A percentile compares a stretch with the other conserved stretches of the same genome.
phyloP scores from a whole-genome alignment of 2,113 vertebrate species.

The Cervus canadensis region DNA sequence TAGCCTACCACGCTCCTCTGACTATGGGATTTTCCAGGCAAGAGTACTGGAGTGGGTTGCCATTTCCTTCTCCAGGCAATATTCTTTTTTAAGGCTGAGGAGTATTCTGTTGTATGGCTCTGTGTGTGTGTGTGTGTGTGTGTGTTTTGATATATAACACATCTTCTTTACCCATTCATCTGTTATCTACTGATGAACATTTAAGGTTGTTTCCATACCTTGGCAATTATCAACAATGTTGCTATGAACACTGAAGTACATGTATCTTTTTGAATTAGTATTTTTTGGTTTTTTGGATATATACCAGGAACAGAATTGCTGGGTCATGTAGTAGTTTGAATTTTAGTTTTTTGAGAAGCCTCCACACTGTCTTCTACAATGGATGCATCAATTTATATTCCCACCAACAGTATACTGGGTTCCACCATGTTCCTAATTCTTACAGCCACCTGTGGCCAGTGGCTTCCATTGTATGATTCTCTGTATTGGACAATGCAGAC shows the following conservation, averaged over 20 bases:
- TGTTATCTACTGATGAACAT: neutral
- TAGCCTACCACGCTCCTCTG: too few relatives aligned
- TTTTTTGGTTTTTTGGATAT: neutral
- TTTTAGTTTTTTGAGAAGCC: neutral
- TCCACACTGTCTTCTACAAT: too few relatives aligned
- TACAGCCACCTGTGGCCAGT: neutral
- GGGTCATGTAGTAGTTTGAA: accelerated
- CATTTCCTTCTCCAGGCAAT: too few relatives aligned
- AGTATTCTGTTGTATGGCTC: too few relatives aligned
- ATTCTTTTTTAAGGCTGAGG: too few relatives aligned
- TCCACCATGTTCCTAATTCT: too few relatives aligned
- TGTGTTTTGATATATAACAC: neutral
- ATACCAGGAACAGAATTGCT: neutral
- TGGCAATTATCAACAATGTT: neutral
- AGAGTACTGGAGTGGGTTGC: too few relatives aligned
- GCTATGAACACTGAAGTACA: neutral
- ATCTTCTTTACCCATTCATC: neutral
- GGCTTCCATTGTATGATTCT: neutral
- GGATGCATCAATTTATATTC: neutral
- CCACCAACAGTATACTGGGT: neutral
- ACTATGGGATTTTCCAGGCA: too few relatives aligned
- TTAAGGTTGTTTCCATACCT: neutral
- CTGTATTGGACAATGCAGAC: accelerated
- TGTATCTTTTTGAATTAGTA: neutral
- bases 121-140: neutral